Conservation (phyloP, 2,113 vertebrate species). For the Shinisaurus crocodilurus region DNA sequence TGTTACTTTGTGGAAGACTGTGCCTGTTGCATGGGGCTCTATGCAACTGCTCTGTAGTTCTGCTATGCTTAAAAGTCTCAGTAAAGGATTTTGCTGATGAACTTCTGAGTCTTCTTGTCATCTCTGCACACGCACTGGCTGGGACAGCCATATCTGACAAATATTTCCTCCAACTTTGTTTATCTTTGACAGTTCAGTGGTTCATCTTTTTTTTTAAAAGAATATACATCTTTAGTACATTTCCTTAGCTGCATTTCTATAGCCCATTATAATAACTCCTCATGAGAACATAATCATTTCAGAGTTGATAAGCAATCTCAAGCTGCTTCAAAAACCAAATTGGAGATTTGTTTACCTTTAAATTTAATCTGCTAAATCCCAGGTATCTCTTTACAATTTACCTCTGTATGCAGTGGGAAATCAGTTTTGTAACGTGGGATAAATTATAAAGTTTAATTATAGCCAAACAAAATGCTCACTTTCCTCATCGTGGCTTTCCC, state of each 20-base stretch:
- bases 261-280: neutral
- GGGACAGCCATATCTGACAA: too few relatives aligned
- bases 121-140: too few relatives aligned
- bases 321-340: neutral
- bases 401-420: neutral
- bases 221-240: neutral
- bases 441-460: neutral
- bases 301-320: neutral
- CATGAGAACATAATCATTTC: neutral
- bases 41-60: too few relatives aligned
- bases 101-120: too few relatives aligned
- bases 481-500: neutral
- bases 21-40: too few relatives aligned
- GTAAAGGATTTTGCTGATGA: too few relatives aligned
- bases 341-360: neutral
- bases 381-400: neutral
- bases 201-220: neutral
- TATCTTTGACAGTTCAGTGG: neutral
- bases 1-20: too few relatives aligned
- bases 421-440: neutral
- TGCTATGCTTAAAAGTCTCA: too few relatives aligned
- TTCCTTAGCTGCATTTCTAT: neutral
- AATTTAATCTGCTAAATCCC: neutral
- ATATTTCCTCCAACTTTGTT: neutral
- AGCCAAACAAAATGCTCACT: neutral